Conservation (phyloP, 2,113 vertebrate genomes). For the Herpailurus yagouaroundi region DNA sequence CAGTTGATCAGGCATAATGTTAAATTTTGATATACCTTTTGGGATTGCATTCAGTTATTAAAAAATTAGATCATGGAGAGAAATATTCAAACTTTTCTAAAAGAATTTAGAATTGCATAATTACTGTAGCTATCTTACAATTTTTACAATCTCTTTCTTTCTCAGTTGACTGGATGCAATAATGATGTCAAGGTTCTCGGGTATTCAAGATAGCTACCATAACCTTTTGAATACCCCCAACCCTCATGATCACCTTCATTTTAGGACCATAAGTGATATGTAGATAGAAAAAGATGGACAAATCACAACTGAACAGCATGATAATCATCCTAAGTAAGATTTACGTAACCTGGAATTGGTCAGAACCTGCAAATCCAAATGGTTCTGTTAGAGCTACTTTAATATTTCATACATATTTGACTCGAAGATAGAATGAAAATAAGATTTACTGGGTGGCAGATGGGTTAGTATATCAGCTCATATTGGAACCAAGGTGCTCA, state of each 20-base stretch:
- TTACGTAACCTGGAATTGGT: constrained; percentile 28
- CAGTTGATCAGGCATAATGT: neutral
- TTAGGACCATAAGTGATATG: constrained; percentile 3
- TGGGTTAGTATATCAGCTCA: neutral
- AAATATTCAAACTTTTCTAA: constrained; percentile 19
- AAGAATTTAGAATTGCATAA: neutral
- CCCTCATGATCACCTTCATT: neutral
- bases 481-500: neutral
- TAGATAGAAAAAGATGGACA: neutral
- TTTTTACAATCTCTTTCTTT: constrained; percentile 16
- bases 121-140: neutral
- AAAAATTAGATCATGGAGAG: neutral
- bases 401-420: constrained; percentile 20
- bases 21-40: neutral
- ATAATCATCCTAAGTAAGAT: constrained; percentile 23
- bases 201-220: neutral
- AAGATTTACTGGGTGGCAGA: neutral
- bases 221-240: neutral
- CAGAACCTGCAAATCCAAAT: neutral
- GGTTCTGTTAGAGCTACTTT: neutral
- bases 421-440: constrained; percentile 6
- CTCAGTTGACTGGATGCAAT: neutral
- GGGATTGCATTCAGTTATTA: neutral
- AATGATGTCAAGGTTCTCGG: neutral
- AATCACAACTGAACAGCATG: neutral